A percentile compares a stretch with the other conserved stretches of the same genome.
Conservation (phyloP, 2,888 invertebrate genomes). For the Germaria angustata region DNA sequence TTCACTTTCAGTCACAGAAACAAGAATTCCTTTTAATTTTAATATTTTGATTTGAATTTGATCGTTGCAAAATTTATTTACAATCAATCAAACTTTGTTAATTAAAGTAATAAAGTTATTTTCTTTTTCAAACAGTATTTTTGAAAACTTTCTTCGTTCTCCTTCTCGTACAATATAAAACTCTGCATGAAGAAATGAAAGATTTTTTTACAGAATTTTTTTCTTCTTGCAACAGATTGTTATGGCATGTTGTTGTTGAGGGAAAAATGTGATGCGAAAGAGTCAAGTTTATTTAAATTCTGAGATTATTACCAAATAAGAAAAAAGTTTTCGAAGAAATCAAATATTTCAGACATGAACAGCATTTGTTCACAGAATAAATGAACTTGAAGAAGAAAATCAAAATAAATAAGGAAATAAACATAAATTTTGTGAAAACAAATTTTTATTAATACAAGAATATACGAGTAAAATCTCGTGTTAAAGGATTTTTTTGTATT, state of each 20-base stretch:
- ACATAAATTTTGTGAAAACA: too few species aligned
- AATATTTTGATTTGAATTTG: background rate
- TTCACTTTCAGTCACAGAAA: background rate
- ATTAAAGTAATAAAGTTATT: slow-evolving; percentile 39
- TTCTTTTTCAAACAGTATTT: background rate
- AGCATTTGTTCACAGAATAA: background rate
- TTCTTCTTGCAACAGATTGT: slow-evolving; percentile 12
- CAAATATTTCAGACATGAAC: slow-evolving; percentile 5
- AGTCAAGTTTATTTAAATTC: slow-evolving; percentile 45
- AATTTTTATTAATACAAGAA: too few species aligned
- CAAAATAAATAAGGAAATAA: too few species aligned
- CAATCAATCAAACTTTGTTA: slow-evolving; percentile 50
- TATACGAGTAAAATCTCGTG: too few species aligned
- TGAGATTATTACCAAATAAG: background rate
- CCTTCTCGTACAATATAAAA: background rate
- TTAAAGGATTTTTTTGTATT: too few species aligned
- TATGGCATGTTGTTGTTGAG: background rate
- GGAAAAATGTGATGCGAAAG: background rate
- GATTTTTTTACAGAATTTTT: too few species aligned
- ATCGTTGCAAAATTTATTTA: slow-evolving; percentile 11
- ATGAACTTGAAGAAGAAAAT: slow-evolving; percentile 2
- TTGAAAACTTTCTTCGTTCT: background rate
- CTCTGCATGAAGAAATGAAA: too few species aligned
- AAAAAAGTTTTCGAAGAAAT: background rate
- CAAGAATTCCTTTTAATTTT: background rate